Conservation (phyloP, 2,797 vertebrate genomes). For the Onychomys leucogaster region DNA sequence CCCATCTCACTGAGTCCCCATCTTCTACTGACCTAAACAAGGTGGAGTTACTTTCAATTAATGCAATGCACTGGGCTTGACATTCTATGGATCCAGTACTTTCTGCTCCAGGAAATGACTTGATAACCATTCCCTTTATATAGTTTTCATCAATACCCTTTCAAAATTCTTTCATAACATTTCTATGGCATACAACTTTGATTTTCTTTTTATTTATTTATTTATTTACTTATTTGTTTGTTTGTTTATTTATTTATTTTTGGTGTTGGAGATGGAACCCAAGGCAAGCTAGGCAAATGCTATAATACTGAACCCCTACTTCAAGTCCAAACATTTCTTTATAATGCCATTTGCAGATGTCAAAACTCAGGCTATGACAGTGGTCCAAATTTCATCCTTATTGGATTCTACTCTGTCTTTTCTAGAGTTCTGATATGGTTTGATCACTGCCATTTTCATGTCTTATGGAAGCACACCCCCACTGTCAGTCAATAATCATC, state of each 20-base stretch:
- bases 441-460: not conserved
- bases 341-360: not conserved
- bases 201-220: too few relatives aligned
- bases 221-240: too few relatives aligned
- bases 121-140: constrained; percentile 26
- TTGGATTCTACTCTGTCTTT: not conserved
- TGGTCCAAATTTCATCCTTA: not conserved
- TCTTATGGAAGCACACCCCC: not conserved
- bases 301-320: not conserved
- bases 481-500: not conserved
- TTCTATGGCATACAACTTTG: constrained; percentile 14
- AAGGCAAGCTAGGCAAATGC: not conserved
- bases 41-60: not conserved
- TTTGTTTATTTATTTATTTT: not conserved
- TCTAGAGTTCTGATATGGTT: not conserved
- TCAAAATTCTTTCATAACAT: constrained; percentile 4
- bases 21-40: not conserved
- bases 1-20: not conserved
- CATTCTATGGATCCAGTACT: constrained; percentile 11
- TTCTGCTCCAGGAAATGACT: constrained; percentile 27
- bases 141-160: constrained; percentile 1
- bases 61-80: not conserved
- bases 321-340: constrained; percentile 6
- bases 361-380: constrained; percentile 8
- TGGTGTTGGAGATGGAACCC: not conserved